Evolutionary conservation across 1,140 invertebrate species (phyloP).

Genomic region (Lucilia cuprina): DNA sequence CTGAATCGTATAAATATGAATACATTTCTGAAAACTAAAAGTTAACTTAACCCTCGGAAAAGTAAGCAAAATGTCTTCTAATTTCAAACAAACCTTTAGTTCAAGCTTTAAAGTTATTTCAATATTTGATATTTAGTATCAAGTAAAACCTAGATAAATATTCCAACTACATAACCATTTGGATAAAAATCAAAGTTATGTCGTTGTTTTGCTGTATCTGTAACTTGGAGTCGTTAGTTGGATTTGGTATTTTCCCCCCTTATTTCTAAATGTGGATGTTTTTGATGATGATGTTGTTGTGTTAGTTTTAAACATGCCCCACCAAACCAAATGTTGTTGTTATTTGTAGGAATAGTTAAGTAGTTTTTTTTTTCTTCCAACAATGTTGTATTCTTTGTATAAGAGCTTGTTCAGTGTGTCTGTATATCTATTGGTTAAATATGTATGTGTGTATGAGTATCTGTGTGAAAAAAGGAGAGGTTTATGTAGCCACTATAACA

Average conservation of each 20-base stretch:
- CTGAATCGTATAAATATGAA: no score
- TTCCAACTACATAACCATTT: no score
- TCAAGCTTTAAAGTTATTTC: no score
- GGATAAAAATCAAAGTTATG: no score
- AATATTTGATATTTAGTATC: no score
- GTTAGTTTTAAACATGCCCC: neutral
- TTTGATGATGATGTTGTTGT: neutral
- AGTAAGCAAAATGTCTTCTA: no score
- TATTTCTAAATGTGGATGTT: neutral
- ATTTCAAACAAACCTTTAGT: no score
- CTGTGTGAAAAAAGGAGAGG: neutral
- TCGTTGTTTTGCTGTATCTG: no score
- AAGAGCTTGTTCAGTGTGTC: neutral
- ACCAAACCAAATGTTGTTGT: constrained; percentile 9
- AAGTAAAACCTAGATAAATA: no score
- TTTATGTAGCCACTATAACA: neutral
- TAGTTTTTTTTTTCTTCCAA: neutral
- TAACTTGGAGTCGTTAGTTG: no score
- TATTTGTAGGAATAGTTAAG: neutral
- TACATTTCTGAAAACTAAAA: no score
- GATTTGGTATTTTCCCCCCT: neutral
- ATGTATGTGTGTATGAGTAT: neutral
- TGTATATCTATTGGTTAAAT: neutral
- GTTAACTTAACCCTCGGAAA: no score
- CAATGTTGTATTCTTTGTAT: neutral